Evolutionary conservation across 1,140 invertebrate species (phyloP).

Genomic region (Schlechtendalia chinensis): DNA sequence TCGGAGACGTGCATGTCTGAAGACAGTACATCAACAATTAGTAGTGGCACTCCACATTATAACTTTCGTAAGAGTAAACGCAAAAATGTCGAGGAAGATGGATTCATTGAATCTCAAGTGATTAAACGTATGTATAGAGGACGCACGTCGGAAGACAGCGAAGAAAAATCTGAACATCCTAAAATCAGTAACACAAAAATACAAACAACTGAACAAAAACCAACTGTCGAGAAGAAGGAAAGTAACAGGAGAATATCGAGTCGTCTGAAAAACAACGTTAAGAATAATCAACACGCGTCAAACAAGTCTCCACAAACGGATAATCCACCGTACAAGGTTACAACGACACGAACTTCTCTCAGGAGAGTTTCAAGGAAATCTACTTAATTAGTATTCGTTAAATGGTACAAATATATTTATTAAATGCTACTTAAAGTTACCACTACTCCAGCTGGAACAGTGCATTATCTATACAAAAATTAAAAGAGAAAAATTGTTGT

Average conservation of each 20-base stretch:
- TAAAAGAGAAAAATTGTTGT: background rate
- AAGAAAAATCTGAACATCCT: slow-evolving; percentile 16
- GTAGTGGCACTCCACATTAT: slow-evolving; percentile 41
- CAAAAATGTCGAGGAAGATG: slow-evolving; percentile 39
- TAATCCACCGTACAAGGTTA: background rate
- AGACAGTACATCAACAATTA: slow-evolving; percentile 45
- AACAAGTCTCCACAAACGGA: slow-evolving; percentile 21
- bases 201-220: slow-evolving; percentile 24
- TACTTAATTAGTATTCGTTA: background rate
- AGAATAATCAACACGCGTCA: slow-evolving; percentile 9
- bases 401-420: background rate
- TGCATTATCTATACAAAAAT: slow-evolving; percentile 33
- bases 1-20: slow-evolving; percentile 43
- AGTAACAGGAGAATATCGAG: slow-evolving; percentile 22
- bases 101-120: slow-evolving; percentile 48
- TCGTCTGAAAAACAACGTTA: slow-evolving; percentile 29
- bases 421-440: slow-evolving; percentile 36
- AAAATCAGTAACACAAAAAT: background rate
- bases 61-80: slow-evolving; percentile 47
- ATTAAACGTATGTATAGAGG: slow-evolving; percentile 48
- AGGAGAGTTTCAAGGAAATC: slow-evolving; percentile 38
- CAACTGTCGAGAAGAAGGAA: background rate
- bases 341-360: slow-evolving; percentile 8
- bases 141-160: slow-evolving; percentile 9
- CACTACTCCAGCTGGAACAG: slow-evolving; percentile 3